A percentile compares a stretch with the other conserved stretches of the same genome.
Conservation (phyloP, 1,140 invertebrate species). For the Ctenoplectra terminalis region DNA sequence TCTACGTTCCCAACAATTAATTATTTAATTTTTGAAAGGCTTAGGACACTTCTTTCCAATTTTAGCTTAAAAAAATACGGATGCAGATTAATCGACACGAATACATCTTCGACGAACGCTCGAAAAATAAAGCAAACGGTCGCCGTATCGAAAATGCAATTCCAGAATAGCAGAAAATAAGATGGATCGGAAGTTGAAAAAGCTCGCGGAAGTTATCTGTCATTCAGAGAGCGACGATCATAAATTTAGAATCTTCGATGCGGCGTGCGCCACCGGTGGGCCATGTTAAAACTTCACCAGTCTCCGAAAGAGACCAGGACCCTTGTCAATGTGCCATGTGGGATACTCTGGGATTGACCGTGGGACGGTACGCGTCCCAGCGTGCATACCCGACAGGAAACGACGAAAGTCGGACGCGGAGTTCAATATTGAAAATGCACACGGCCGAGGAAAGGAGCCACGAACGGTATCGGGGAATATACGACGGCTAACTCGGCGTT, state of each 20-base stretch:
- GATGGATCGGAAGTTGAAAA: background rate
- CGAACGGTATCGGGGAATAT: background rate
- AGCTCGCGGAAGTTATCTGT: background rate
- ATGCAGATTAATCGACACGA: too few relatives aligned
- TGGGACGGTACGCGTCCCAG: background rate
- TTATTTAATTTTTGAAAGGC: too few relatives aligned
- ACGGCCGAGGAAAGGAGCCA: background rate
- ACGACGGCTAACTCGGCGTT: background rate
- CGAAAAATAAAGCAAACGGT: background rate
- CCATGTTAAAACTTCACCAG: background rate
- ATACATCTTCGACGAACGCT: too few relatives aligned
- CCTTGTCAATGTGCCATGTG: background rate
- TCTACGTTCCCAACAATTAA: too few relatives aligned
- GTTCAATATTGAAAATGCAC: constrained; percentile 34
- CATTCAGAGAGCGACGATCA: background rate
- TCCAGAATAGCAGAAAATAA: background rate
- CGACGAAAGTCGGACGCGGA: background rate
- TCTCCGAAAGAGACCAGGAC: background rate
- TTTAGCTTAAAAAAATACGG: too few relatives aligned
- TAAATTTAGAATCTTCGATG: background rate
- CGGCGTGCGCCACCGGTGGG: background rate
- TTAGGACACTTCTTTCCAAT: too few relatives aligned
- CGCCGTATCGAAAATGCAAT: background rate
- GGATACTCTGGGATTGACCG: constrained; percentile 9
- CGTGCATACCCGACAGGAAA: background rate